Evolutionary conservation across 2,113 vertebrate genomes (phyloP), one percentile per base, ranked within the genome.

Genomic region (Mesembrinibis cayennensis): DNA sequence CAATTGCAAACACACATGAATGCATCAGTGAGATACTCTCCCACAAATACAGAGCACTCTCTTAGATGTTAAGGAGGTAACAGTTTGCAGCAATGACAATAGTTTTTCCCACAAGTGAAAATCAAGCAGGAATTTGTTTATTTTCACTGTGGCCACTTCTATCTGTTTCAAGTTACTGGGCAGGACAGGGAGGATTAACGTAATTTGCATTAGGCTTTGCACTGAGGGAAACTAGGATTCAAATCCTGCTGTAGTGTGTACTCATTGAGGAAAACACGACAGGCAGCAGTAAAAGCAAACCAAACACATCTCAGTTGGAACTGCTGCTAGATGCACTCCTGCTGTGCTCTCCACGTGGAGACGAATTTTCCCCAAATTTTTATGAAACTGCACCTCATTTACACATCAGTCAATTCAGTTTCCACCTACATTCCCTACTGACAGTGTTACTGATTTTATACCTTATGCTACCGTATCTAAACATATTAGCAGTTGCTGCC

Each of bases 81-180:
- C 0, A 26, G 21, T 10, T 32, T 34, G 32, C 44, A n/a, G 23
- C 0, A 1, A 65, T 20, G 52, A 71, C 58, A 12, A 22, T 0
- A 19, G 21, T 26, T 72, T 29, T 74, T 20, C 56, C 61, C 61
- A 15, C 38, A 32, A 25, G 29, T 30, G 29, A 62, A 79, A 50
- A 49, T 3, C 70, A 59, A 50, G 62, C 42, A 42, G 40, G 19
- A 27, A 93, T 36, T 76, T 58, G 13, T 20, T 77, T 69, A 42
- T 69, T 87, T 87, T 45, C 78, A 30, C 38, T 55, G 63, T 26
- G 2, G 0, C 42, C 16, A 17, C 61, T 59, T 79, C 22, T 66
- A 18, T 17, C 52, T 65, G 59, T 20, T 74, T 69, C 70, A 40
- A 36, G 74, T 19, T 19, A 38, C 14, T 4, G 15, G 71, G 59